These are phyloP conservation scores for Cynopterus sphinx DNA, from an alignment of 2,797 vertebrate genomes.

Conservation along the genomic window DNA sequence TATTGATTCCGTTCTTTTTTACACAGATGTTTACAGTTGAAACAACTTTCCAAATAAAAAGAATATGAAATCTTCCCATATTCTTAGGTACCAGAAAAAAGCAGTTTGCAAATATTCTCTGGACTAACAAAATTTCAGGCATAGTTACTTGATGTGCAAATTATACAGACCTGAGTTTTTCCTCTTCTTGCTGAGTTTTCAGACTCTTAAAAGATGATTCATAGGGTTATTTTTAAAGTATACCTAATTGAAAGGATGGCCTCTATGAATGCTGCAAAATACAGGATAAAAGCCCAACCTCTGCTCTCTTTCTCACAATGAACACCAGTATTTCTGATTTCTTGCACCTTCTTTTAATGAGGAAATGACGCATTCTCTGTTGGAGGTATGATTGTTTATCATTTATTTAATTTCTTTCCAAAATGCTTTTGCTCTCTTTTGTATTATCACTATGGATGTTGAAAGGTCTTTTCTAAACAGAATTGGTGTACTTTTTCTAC, in stretches of 20 bases:
- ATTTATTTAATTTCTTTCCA: constrained; percentile 46
- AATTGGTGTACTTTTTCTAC: constrained; percentile 44
- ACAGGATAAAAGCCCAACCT: background rate
- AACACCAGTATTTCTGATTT: constrained; percentile 1
- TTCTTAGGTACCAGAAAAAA: background rate
- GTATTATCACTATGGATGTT: constrained; percentile 41
- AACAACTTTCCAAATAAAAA: constrained; percentile 44
- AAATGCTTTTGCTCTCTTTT: constrained; percentile 52
- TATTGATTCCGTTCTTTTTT: background rate
- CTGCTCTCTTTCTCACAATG: background rate
- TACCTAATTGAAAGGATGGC: constrained; percentile 51
- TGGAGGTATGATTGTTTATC: constrained; percentile 35
- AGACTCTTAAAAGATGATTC: constrained; percentile 46
- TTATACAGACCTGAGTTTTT: constrained; percentile 36
- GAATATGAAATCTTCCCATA: background rate
- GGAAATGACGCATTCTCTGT: constrained; percentile 58
- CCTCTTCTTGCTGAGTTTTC: constrained; percentile 42
- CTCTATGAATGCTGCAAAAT: background rate
- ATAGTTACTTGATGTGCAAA: background rate
- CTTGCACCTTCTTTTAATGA: constrained; percentile 9
- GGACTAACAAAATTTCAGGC: constrained; percentile 6
- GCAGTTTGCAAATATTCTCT: background rate
- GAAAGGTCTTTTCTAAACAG: constrained; percentile 62
- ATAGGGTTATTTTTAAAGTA: constrained; percentile 54
- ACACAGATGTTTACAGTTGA: background rate